Evolutionary conservation across 2,888 invertebrate genomes (phyloP).

Genomic region (Epistrophe eligans): DNA sequence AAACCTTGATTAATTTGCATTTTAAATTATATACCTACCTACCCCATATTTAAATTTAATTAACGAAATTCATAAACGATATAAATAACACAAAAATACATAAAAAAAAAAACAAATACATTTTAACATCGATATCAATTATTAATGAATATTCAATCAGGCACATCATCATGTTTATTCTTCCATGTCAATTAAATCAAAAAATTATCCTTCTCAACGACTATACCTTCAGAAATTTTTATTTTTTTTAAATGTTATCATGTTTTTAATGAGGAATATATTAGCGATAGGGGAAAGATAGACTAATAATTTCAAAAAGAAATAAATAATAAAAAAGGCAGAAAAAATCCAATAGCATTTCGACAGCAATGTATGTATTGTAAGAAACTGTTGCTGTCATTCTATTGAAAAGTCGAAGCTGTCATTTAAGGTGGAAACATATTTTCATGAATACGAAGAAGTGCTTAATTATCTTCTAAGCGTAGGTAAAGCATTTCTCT

Average conservation of each 20-base stretch:
- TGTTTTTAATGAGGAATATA: background rate
- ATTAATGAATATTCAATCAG: constrained; percentile 24
- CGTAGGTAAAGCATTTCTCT: too few species aligned
- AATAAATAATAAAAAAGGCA: background rate
- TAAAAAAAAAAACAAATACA: background rate
- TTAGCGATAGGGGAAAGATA: background rate
- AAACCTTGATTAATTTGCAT: too few species aligned
- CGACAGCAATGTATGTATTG: too few species aligned
- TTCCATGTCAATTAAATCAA: constrained; percentile 38
- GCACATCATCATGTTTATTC: constrained; percentile 7
- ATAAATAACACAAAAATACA: too few species aligned
- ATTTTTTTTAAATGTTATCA: background rate
- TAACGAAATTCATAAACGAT: background rate
- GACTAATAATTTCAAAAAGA: background rate
- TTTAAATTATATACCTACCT: too few species aligned
- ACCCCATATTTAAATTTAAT: background rate
- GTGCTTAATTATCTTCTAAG: too few species aligned
- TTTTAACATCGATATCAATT: background rate
- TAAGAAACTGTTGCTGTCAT: too few species aligned
- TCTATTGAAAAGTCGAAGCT: too few species aligned
- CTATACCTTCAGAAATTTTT: background rate
- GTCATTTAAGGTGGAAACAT: too few species aligned
- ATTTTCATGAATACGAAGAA: too few species aligned
- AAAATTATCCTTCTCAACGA: constrained; percentile 31
- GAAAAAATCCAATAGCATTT: too few species aligned